Percentiles rank a stretch among this genome's conserved stretches.
Evolutionary conservation across 2,888 invertebrate species (phyloP).

Genomic region (Euzetes globulus): DNA sequence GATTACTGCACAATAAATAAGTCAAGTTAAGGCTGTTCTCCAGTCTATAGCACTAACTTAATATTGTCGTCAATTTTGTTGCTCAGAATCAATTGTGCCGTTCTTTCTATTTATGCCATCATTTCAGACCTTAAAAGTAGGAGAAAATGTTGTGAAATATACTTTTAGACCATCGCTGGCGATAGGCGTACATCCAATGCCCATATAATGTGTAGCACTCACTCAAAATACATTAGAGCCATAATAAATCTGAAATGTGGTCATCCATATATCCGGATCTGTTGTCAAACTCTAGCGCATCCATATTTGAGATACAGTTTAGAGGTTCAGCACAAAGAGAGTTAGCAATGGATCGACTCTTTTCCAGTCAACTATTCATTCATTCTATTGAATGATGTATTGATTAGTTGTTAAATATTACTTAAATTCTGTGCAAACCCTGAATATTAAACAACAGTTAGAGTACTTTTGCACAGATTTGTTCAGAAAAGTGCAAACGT

Average conservation of each 20-base stretch:
- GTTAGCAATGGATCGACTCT: too few relatives aligned
- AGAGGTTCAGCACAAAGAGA: too few relatives aligned
- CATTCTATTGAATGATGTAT: neutral
- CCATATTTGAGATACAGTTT: too few relatives aligned
- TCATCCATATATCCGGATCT: neutral
- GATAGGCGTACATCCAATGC: neutral
- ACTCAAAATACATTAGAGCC: neutral
- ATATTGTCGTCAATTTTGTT: neutral
- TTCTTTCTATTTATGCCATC: neutral
- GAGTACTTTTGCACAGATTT: too few relatives aligned
- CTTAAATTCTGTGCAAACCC: neutral
- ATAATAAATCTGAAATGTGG: neutral
- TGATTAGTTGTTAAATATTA: neutral
- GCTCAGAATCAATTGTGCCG: neutral
- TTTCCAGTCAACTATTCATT: neutral
- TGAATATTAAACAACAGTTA: too few relatives aligned
- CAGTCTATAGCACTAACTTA: neutral
- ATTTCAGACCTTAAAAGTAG: neutral
- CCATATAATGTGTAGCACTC: neutral
- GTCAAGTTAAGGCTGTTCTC: neutral
- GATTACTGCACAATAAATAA: neutral
- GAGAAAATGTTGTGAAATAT: conserved; percentile 3
- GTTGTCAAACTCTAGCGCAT: neutral
- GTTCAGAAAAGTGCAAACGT: too few relatives aligned
- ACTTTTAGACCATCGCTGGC: neutral